These are phyloP conservation scores for Cololabis saira DNA, from an alignment of 2,113 vertebrate genomes.

Conservation along the genomic window DNA sequence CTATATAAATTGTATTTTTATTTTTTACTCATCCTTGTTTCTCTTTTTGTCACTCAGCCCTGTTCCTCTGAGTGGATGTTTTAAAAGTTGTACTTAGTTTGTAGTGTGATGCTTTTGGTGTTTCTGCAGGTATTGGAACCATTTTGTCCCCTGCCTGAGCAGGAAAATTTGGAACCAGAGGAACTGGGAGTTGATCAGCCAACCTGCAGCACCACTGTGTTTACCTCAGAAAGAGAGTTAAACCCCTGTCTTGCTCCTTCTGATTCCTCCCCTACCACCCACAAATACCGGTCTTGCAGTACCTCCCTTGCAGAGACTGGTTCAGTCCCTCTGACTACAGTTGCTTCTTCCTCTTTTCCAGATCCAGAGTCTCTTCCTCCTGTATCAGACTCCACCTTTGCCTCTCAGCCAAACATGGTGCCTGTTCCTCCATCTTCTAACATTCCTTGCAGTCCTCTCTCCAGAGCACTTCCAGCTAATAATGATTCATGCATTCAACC, in stretches of 20 bases:
- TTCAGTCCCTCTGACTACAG: slow-evolving; percentile 9
- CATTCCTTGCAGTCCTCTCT: slow-evolving; percentile 10
- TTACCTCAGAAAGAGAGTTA: slow-evolving; percentile 45
- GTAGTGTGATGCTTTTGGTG: slow-evolving; percentile 68
- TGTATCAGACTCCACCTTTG: slow-evolving; percentile 27
- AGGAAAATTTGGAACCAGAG: slow-evolving; percentile 60
- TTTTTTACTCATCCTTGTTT: slow-evolving; percentile 13
- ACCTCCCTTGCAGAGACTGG: slow-evolving; percentile 25
- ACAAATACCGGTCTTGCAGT: slow-evolving; percentile 27
- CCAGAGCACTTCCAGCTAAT: slow-evolving; percentile 25
- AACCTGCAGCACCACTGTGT: slow-evolving; percentile 28
- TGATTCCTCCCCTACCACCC: slow-evolving; percentile 36
- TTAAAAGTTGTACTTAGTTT: slow-evolving; percentile 22
- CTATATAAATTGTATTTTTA: neutral
- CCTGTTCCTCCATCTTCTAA: slow-evolving; percentile 28
- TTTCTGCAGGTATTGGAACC: slow-evolving; percentile 84
- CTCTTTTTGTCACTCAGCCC: neutral
- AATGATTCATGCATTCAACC: slow-evolving; percentile 36
- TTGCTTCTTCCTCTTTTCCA: slow-evolving; percentile 45
- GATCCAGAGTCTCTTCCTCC: slow-evolving; percentile 37
- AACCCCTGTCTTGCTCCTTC: slow-evolving; percentile 26
- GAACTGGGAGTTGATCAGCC: slow-evolving; percentile 57
- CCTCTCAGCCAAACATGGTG: slow-evolving; percentile 20
- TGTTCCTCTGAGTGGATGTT: slow-evolving; percentile 6
- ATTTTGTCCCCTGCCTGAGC: slow-evolving; percentile 74